Conservation (phyloP, 2,888 invertebrate species). For the Leucophenga montana region DNA sequence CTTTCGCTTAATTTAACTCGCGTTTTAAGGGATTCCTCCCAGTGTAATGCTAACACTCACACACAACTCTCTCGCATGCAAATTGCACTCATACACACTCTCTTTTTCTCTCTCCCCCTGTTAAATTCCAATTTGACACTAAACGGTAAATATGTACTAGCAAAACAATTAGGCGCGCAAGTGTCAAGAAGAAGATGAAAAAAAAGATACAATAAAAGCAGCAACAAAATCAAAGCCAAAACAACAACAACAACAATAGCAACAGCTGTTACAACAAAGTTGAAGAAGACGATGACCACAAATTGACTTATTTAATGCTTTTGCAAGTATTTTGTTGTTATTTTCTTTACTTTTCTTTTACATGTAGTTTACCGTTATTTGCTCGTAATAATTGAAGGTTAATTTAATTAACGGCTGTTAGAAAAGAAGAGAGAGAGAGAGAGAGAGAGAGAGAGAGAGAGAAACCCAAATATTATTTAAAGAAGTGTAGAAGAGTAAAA, state of each 20-base stretch:
- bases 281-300: neutral
- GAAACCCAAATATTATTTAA: too few relatives aligned
- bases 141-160: neutral
- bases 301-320: constrained; percentile 2
- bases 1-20: too few relatives aligned
- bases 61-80: neutral
- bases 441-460: neutral
- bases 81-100: neutral
- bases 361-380: neutral
- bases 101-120: neutral
- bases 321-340: constrained; percentile 6
- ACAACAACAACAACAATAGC: neutral
- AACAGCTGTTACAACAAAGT: neutral
- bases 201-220: neutral
- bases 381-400: constrained; percentile 32
- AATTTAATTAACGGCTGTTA: constrained; percentile 30
- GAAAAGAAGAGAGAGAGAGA: neutral
- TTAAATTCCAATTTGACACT: neutral
- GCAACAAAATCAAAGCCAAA: neutral
- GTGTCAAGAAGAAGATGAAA: neutral
- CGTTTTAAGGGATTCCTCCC: too few relatives aligned
- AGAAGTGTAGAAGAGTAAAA: neutral
- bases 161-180: neutral
- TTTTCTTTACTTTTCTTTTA: neutral
- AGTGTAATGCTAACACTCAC: too few relatives aligned